Percentiles rank a stretch among this genome's conserved stretches.
These are phyloP conservation scores for Lagodon rhomboides DNA, from an alignment of 2,797 vertebrate genomes.

Conservation along the genomic window DNA sequence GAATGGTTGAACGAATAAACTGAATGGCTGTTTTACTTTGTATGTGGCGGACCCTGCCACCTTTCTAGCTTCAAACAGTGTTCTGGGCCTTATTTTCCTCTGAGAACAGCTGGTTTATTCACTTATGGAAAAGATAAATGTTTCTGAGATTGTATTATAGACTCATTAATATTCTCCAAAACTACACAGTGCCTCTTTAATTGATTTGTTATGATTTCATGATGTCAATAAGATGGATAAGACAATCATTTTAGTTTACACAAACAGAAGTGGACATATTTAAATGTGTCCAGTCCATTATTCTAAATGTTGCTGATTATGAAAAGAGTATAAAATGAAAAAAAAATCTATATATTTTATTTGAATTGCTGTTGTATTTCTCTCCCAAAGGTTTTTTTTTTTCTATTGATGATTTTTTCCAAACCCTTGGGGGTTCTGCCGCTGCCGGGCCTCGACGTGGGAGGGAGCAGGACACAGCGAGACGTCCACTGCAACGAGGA, in stretches of 20 bases:
- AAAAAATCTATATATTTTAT: too few relatives aligned
- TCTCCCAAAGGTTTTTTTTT: conserved; percentile 54
- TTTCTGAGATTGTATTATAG: too few relatives aligned
- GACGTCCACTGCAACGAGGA: conserved; percentile 42
- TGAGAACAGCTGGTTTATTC: too few relatives aligned
- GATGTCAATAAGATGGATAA: not conserved
- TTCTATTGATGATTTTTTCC: not conserved
- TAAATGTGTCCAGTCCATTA: too few relatives aligned
- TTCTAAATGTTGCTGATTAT: not conserved
- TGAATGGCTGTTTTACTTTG: too few relatives aligned
- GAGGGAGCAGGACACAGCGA: conserved; percentile 13
- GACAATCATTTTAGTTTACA: not conserved
- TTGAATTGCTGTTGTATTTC: not conserved
- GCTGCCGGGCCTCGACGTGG: not conserved
- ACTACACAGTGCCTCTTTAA: not conserved
- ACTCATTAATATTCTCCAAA: too few relatives aligned
- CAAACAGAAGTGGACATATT: not conserved
- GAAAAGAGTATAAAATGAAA: not conserved
- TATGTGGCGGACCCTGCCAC: too few relatives aligned
- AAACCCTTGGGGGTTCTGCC: not conserved
- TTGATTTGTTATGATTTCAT: not conserved
- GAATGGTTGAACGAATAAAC: not conserved
- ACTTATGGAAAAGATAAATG: too few relatives aligned
- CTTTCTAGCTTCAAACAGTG: too few relatives aligned
- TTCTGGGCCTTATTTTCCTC: too few relatives aligned